Percentiles rank a stretch among this genome's conserved stretches.
Evolutionary conservation across 2,797 vertebrate genomes (phyloP).

Genomic region (Alcedo atthis): DNA sequence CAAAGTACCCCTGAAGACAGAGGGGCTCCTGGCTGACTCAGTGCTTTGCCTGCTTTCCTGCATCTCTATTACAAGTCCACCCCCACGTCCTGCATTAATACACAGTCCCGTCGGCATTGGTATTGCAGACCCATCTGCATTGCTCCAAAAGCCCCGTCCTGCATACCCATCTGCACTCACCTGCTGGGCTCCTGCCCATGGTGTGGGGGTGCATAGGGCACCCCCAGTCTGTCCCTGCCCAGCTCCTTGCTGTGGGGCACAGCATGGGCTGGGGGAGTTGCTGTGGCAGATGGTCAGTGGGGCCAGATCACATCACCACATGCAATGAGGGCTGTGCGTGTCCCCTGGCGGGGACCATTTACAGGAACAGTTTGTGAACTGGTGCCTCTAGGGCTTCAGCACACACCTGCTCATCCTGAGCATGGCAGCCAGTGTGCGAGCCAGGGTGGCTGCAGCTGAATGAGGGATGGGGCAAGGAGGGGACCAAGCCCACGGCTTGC

Average conservation of each 20-base stretch:
- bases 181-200: neutral
- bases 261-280: neutral
- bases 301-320: accelerated
- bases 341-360: neutral
- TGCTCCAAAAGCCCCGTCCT: accelerated
- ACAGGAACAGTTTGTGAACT: neutral
- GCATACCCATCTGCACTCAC: neutral
- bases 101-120: neutral
- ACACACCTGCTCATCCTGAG: neutral
- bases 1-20: neutral
- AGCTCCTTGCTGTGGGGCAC: accelerated
- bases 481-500: neutral
- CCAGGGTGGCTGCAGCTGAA: accelerated
- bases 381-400: neutral
- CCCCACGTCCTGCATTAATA: neutral
- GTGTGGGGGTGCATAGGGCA: neutral
- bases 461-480: neutral
- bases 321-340: accelerated
- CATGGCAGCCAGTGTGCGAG: accelerated
- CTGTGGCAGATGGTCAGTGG: slow-evolving; percentile 1
- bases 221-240: neutral
- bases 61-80: accelerated
- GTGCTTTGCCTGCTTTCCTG: neutral
- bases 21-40: accelerated
- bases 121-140: neutral